Percentiles rank a stretch among this genome's conserved stretches.
Conservation (phyloP, 2,113 vertebrate genomes). For the Struthio camelus region DNA sequence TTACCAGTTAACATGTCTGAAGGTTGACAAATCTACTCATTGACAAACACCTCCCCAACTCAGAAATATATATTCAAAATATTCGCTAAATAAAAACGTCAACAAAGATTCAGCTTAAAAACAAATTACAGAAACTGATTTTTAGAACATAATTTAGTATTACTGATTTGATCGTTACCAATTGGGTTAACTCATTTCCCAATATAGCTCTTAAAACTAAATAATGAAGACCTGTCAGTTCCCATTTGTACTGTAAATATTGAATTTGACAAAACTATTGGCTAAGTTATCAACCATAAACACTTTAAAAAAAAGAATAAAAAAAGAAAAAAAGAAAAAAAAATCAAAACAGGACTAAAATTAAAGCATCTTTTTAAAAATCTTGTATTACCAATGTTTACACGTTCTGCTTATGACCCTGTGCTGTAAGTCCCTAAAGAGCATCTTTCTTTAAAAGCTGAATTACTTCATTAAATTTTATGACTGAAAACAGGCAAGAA, state of each 20-base stretch:
- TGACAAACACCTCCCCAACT: slow-evolving; percentile 26
- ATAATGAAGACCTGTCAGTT: not conserved
- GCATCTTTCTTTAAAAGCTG: not conserved
- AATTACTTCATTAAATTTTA: slow-evolving; percentile 8
- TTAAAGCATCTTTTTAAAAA: not conserved
- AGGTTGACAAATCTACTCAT: slow-evolving; percentile 40
- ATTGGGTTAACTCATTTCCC: not conserved
- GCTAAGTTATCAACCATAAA: not conserved
- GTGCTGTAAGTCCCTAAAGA: slow-evolving; percentile 43
- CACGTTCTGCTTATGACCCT: slow-evolving; percentile 43
- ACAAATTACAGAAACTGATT: slow-evolving; percentile 53
- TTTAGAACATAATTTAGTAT: not conserved
- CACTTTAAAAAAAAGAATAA: not conserved
- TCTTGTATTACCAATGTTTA: not conserved
- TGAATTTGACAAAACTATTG: not conserved
- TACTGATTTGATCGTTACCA: not conserved
- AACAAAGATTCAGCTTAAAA: slow-evolving; percentile 30
- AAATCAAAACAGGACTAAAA: not conserved
- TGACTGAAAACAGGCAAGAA: slow-evolving; percentile 26
- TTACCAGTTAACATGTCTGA: slow-evolving; percentile 46
- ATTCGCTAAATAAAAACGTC: not conserved
- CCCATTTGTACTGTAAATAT: not conserved
- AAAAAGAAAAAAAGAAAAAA: not conserved
- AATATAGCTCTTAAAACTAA: not conserved
- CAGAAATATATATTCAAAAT: not conserved